phyloP scores from a whole-genome alignment of 2,113 vertebrate species.

The Equus przewalskii region DNA sequence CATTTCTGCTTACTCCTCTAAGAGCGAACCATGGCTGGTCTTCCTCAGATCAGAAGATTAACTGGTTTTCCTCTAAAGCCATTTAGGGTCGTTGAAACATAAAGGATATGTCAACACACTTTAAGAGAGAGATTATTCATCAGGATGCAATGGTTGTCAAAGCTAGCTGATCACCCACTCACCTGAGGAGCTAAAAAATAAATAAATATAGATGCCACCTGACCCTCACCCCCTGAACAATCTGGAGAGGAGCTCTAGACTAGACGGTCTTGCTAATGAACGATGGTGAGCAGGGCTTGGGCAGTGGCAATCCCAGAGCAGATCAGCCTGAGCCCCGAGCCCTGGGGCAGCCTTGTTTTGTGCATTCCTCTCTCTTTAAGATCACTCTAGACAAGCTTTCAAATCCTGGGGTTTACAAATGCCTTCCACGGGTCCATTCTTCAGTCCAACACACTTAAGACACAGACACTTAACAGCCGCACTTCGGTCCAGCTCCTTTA shows the following conservation, averaged over 20 bases:
- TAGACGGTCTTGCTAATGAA: background rate
- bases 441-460: background rate
- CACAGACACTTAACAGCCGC: background rate
- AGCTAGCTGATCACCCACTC: background rate
- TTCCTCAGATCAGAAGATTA: conserved; percentile 74
- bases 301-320: background rate
- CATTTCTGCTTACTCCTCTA: conserved; percentile 68
- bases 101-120: conserved; percentile 66
- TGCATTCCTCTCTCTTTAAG: background rate
- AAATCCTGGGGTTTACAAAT: conserved; percentile 33
- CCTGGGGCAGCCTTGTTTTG: background rate
- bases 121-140: conserved; percentile 61
- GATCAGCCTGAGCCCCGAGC: background rate
- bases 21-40: conserved; percentile 43
- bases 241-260: background rate
- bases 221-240: background rate
- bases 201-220: background rate
- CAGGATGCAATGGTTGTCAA: background rate
- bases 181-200: background rate
- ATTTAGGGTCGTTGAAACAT: conserved; percentile 65
- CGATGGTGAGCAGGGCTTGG: background rate
- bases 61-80: conserved; percentile 67
- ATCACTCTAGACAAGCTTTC: conserved; percentile 52
- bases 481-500: conserved; percentile 19
- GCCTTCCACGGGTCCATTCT: background rate